Conservation (phyloP, 2,888 invertebrate species). For the Eupithecia pulchellata region DNA sequence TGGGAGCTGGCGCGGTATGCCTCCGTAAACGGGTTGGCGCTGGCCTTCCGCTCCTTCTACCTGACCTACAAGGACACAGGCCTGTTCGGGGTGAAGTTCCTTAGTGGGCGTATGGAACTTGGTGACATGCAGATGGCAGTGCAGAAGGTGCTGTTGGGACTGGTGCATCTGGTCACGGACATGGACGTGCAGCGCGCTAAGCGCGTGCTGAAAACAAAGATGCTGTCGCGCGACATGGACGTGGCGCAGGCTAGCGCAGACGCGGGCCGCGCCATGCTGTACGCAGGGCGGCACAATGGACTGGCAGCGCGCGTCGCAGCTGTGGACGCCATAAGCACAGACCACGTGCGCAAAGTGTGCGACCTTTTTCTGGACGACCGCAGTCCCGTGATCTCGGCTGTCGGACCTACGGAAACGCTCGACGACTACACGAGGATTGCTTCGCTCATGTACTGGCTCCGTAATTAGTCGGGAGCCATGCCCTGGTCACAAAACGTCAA, state of each 20-base stretch:
- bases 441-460: constrained; percentile 70
- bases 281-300: background rate
- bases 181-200: constrained; percentile 34
- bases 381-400: constrained; percentile 71
- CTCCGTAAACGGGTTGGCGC: background rate
- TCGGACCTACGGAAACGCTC: constrained; percentile 74
- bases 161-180: background rate
- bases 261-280: background rate
- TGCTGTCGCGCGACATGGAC: background rate
- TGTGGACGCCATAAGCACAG: background rate
- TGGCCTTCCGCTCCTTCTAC: background rate
- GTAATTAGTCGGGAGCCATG: background rate
- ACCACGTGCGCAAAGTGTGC: constrained; percentile 50
- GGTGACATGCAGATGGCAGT: background rate
- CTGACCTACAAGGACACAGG: background rate
- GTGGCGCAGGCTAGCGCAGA: background rate
- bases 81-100: constrained; percentile 2
- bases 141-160: background rate
- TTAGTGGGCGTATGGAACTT: background rate
- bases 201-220: constrained; percentile 43
- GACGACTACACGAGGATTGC: constrained; percentile 70
- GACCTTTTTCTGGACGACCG: constrained; percentile 72
- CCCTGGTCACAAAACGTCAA: constrained; percentile 6
- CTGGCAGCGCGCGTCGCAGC: background rate
- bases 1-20: background rate